Evolutionary conservation across 2,113 vertebrate species (phyloP).

Genomic region (Erythrocebus patas): DNA sequence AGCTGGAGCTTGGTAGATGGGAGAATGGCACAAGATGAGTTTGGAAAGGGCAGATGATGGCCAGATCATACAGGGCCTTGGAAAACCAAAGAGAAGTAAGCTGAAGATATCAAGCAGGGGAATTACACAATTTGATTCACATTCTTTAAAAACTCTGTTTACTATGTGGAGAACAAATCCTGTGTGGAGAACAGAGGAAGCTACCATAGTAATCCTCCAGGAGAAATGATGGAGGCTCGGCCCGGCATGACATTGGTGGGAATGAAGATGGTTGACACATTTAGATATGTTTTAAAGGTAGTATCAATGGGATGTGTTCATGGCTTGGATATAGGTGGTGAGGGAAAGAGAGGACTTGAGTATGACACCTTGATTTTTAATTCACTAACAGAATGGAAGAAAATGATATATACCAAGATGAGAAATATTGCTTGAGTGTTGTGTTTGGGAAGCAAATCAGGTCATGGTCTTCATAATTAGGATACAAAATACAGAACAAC

Average conservation of each 20-base stretch:
- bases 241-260: too few species aligned
- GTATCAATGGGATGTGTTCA: not conserved
- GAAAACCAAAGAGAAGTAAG: not conserved
- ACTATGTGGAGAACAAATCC: not conserved
- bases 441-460: not conserved
- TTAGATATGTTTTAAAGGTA: not conserved
- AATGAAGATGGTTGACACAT: too few species aligned
- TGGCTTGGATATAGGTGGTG: not conserved
- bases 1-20: not conserved
- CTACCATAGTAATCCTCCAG: accelerated
- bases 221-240: not conserved
- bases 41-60: not conserved
- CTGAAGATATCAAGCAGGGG: not conserved
- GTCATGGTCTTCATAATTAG: not conserved
- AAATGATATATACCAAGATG: not conserved
- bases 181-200: not conserved
- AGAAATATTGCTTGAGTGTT: not conserved
- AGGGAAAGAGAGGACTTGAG: not conserved
- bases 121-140: not conserved
- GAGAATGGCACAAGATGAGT: not conserved
- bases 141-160: not conserved
- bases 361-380: not conserved
- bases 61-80: not conserved
- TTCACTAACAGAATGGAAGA: not conserved
- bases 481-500: not conserved